phyloP scores from a whole-genome alignment of 2,797 vertebrate genomes.

The Tauraco hartlaubi region DNA sequence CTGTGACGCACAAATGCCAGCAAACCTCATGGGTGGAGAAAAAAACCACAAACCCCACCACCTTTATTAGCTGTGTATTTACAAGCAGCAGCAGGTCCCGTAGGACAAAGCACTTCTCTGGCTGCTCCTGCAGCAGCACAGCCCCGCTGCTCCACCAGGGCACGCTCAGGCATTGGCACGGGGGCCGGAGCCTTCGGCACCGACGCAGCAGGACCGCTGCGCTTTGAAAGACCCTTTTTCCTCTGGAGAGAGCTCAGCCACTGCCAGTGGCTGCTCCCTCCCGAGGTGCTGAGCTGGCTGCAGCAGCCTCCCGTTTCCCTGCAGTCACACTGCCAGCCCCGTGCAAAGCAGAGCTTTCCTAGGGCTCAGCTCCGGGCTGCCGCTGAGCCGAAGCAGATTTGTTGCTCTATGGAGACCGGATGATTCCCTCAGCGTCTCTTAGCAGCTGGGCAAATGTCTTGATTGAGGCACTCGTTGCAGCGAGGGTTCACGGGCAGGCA shows the following conservation, averaged over 20 bases:
- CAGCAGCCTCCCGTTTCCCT: neutral
- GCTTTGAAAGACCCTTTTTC: neutral
- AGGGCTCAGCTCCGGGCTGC: neutral
- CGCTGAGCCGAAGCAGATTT: neutral
- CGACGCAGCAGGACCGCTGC: neutral
- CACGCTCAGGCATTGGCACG: neutral
- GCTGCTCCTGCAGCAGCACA: neutral
- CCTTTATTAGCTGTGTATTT: slow-evolving; percentile 45
- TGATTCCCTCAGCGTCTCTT: slow-evolving; percentile 28
- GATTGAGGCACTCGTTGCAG: slow-evolving; percentile 91
- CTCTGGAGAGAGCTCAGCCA: neutral
- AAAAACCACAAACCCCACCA: neutral
- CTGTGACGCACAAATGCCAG: neutral
- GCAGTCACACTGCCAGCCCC: slow-evolving; percentile 12
- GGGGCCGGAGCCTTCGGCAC: neutral
- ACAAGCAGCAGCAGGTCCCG: neutral
- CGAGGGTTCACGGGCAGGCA: slow-evolving; percentile 90
- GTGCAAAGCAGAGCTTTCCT: neutral
- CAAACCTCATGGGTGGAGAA: neutral
- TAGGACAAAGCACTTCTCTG: neutral
- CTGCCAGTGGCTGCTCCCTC: neutral
- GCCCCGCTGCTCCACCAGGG: neutral
- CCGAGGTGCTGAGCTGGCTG: neutral
- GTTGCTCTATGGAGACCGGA: neutral
- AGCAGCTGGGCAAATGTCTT: slow-evolving; percentile 87